phyloP scores from a whole-genome alignment of 2,797 vertebrate species.

The Uromys caudimaculatus region DNA sequence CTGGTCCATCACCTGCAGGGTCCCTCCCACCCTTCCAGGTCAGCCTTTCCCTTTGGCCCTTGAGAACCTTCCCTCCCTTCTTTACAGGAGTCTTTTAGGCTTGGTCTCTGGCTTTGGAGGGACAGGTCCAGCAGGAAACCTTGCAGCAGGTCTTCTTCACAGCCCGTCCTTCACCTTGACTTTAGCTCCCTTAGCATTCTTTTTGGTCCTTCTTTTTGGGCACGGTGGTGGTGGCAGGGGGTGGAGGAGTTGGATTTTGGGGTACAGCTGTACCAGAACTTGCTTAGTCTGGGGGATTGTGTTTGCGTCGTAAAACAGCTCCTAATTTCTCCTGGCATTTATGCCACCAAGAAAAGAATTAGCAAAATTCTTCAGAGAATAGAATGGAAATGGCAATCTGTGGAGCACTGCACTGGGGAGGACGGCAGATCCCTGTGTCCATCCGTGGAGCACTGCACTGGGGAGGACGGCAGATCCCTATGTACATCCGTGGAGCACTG shows the following conservation, averaged over 20 bases:
- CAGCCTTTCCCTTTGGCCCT: neutral
- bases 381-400: neutral
- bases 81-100: neutral
- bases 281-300: neutral
- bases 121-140: neutral
- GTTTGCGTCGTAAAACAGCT: neutral
- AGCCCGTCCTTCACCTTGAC: neutral
- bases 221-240: neutral
- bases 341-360: constrained; percentile 10
- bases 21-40: too few relatives aligned
- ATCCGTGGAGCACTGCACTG: too few relatives aligned
- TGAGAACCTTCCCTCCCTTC: too few relatives aligned
- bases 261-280: neutral
- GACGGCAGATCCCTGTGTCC: neutral
- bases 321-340: constrained; percentile 9
- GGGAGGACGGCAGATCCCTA: too few relatives aligned
- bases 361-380: neutral
- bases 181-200: neutral
- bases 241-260: neutral
- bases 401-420: neutral
- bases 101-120: neutral
- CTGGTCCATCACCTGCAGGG: neutral
- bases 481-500: too few relatives aligned
- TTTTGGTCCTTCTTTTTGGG: neutral
- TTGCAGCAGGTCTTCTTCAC: neutral